Base-by-base conservation (phyloP, 2,797 vertebrate species). In the Triplophysa yarkandensis region DNA sequence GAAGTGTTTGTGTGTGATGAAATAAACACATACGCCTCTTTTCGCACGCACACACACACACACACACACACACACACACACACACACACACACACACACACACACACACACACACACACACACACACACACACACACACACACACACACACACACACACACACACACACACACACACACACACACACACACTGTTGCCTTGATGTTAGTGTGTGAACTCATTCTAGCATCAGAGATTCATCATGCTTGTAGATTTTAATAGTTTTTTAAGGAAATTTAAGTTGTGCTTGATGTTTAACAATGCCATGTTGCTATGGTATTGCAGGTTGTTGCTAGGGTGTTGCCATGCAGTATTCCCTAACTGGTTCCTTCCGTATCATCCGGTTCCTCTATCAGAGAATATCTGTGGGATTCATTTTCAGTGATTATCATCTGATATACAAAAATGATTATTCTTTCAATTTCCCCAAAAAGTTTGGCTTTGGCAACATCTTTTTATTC, bases 21-120 rank as follows among this genome's bases (percentile, higher is more conserved):
- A 72, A 64, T 55, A 72, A 76, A 68, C 64, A 62, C 48, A 64
- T 58, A 52, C 16, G 65, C 39, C n/a, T 55, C 55, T 76, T 72
- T 62, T 30, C 50, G 66, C 65, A 67, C 69, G 73, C 46, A 60
- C 27, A 46, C 44, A n/a, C 14, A 43, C 41, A 43, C 41, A 43
- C 13, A 10, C 9, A 10, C 9, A 41, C 39, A 16, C 2, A 10
- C 8, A 11, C 8, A 41, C 39, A 41, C 34, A 36, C 34, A 36
- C 34, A 36, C 34, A 3, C 36, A 39, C 4, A 13, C 4, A 39
- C 4, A 13, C 4, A 39, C 50, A 69, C 65, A 67, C 69, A 78
- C 46, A 60, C 27, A 46, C 44, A n/a, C 14, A 43, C 41, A 43
- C 41, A 43, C 13, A 10, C 9, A 10, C 9, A 41, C 39, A 16